Conservation (phyloP, 2,888 invertebrate genomes). For the Pyralis farinalis region DNA sequence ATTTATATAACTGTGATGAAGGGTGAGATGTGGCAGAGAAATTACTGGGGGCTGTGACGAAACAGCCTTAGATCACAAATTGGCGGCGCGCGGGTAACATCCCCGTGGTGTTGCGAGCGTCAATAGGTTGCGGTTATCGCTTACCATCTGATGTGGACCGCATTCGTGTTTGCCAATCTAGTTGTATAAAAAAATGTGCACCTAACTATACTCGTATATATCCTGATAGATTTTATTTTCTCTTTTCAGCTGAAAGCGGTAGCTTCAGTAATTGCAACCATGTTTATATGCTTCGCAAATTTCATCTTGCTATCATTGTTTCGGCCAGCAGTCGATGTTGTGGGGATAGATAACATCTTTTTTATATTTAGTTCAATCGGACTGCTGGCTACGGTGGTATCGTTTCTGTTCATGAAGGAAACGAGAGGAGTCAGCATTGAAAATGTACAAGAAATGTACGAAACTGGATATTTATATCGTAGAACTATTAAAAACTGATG, state of each 20-base stretch:
- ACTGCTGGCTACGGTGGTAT: constrained; percentile 27
- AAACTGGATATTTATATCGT: constrained; percentile 16
- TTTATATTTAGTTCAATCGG: constrained; percentile 39
- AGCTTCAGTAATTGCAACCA: constrained; percentile 22
- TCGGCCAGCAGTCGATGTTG: constrained; percentile 20
- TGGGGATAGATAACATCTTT: constrained; percentile 51
- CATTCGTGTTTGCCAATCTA: too few relatives aligned
- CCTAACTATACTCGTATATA: too few relatives aligned
- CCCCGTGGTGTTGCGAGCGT: too few relatives aligned
- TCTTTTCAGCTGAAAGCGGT: constrained; percentile 34
- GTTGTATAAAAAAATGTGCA: too few relatives aligned
- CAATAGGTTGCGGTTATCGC: too few relatives aligned
- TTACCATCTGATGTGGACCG: too few relatives aligned
- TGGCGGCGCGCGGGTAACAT: too few relatives aligned
- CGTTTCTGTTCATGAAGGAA: constrained; percentile 45
- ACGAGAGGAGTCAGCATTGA: constrained; percentile 46
- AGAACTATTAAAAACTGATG: constrained; percentile 18
- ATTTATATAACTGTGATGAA: too few relatives aligned
- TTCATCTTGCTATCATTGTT: constrained; percentile 31
- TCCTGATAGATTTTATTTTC: too few relatives aligned
- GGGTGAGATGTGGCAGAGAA: too few relatives aligned
- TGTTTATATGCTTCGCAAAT: constrained; percentile 25
- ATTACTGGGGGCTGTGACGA: too few relatives aligned
- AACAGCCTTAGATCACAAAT: too few relatives aligned
- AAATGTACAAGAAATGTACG: constrained; percentile 35